These are phyloP conservation scores for Dissostichus mawsoni DNA, from an alignment of 2,113 vertebrate species.

Conservation along the genomic window DNA sequence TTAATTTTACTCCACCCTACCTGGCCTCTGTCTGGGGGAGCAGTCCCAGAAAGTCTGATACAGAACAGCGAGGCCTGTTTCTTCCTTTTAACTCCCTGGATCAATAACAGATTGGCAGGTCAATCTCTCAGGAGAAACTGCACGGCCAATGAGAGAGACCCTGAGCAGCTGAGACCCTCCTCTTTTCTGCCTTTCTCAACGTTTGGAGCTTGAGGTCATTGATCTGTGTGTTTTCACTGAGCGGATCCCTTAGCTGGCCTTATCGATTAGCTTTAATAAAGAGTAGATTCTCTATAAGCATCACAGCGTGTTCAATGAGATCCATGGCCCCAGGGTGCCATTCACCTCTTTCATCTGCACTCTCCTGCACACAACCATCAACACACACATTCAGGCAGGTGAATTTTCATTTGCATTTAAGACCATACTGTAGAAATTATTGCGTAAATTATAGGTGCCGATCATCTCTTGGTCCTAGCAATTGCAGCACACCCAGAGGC, in stretches of 20 bases:
- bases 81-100: slow-evolving; percentile 50
- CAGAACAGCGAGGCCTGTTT: slow-evolving; percentile 46
- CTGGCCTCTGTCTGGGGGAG: slow-evolving; percentile 64
- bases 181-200: slow-evolving; percentile 49
- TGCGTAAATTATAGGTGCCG: slow-evolving; percentile 38
- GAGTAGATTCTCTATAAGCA: slow-evolving; percentile 64
- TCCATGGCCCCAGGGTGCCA: slow-evolving; percentile 44
- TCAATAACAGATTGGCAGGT: slow-evolving; percentile 77
- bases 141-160: slow-evolving; percentile 56
- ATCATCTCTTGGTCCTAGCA: slow-evolving; percentile 7
- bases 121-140: slow-evolving; percentile 58
- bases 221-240: slow-evolving; percentile 79
- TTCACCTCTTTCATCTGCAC: slow-evolving; percentile 51
- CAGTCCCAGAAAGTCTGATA: slow-evolving; percentile 54
- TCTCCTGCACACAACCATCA: not conserved
- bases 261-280: slow-evolving; percentile 69
- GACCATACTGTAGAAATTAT: slow-evolving; percentile 13
- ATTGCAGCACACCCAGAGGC: slow-evolving; percentile 15
- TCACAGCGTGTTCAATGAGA: slow-evolving; percentile 49
- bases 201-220: slow-evolving; percentile 61
- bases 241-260: slow-evolving; percentile 57
- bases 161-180: slow-evolving; percentile 22
- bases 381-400: not conserved
- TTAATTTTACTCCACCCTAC: slow-evolving; percentile 80
- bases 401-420: slow-evolving; percentile 33